Conservation (phyloP, 2,888 invertebrate genomes). For the Sarcophaga rosellei region DNA sequence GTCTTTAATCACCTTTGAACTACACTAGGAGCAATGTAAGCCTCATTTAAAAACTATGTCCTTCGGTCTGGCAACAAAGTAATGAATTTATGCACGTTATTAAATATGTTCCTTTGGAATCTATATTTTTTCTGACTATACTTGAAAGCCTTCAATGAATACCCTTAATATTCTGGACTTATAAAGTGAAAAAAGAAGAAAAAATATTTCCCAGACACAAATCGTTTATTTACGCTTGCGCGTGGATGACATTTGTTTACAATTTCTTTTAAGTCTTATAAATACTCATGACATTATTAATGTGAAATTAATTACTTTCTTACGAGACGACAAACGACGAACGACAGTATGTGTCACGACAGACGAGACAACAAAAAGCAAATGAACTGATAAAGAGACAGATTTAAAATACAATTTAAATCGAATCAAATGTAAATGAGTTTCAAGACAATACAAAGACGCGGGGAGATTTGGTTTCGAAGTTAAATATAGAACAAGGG, state of each 20-base stretch:
- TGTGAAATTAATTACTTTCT: conserved; percentile 25
- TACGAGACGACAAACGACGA: neutral
- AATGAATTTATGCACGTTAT: too few relatives aligned
- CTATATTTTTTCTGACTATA: too few relatives aligned
- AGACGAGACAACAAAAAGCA: conserved; percentile 16
- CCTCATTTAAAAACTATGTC: too few relatives aligned
- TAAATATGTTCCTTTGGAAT: too few relatives aligned
- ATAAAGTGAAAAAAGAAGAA: too few relatives aligned
- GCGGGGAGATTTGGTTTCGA: neutral
- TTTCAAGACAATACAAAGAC: neutral
- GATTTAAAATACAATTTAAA: neutral
- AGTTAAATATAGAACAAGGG: neutral
- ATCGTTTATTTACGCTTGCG: neutral
- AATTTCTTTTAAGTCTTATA: conserved; percentile 1
- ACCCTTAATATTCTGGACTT: too few relatives aligned
- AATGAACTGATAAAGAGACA: conserved; percentile 28
- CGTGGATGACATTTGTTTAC: conserved; percentile 1
- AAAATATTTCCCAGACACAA: too few relatives aligned
- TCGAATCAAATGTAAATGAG: neutral
- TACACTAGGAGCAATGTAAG: too few relatives aligned
- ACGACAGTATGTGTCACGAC: neutral
- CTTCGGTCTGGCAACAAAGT: too few relatives aligned
- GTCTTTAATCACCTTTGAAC: too few relatives aligned
- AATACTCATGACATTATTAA: neutral
- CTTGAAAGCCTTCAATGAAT: too few relatives aligned